These are phyloP conservation scores for Myrmecobius fasciatus DNA, from an alignment of 2,113 vertebrate genomes.

Conservation along the genomic window DNA sequence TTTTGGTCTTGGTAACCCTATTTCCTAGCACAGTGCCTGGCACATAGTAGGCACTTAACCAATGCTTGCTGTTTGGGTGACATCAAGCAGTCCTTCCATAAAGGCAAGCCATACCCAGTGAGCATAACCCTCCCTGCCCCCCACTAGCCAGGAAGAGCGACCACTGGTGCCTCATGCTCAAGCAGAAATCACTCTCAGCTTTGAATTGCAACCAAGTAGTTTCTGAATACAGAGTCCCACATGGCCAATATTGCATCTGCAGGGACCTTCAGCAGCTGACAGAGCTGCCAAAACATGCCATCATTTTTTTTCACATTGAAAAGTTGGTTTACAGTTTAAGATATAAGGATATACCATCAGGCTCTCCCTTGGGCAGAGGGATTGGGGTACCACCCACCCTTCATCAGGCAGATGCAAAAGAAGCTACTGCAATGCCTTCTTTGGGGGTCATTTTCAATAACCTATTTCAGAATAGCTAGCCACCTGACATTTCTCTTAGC, in stretches of 20 bases:
- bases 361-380: constrained; percentile 45
- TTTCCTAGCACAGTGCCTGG: constrained; percentile 68
- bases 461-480: constrained; percentile 69
- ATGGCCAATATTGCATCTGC: constrained; percentile 47
- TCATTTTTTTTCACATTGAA: constrained; percentile 57
- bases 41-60: neutral
- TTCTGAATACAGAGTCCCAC: constrained; percentile 73
- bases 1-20: constrained; percentile 59
- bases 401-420: constrained; percentile 31
- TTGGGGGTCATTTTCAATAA: constrained; percentile 54
- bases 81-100: constrained; percentile 52
- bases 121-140: constrained; percentile 72
- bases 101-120: constrained; percentile 60
- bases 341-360: constrained; percentile 19
- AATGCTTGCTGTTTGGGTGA: constrained; percentile 44
- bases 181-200: constrained; percentile 80
- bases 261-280: constrained; percentile 32
- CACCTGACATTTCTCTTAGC: constrained; percentile 78
- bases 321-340: constrained; percentile 53
- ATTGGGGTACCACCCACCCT: constrained; percentile 42
- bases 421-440: constrained; percentile 79
- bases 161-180: constrained; percentile 85
- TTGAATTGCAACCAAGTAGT: constrained; percentile 74
- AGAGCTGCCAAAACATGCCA: constrained; percentile 44
- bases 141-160: constrained; percentile 83